A percentile compares a stretch with the other conserved stretches of the same genome.
These are phyloP conservation scores for Platynereis dumerilii DNA, from an alignment of 2,888 invertebrate species.

Conservation along the genomic window DNA sequence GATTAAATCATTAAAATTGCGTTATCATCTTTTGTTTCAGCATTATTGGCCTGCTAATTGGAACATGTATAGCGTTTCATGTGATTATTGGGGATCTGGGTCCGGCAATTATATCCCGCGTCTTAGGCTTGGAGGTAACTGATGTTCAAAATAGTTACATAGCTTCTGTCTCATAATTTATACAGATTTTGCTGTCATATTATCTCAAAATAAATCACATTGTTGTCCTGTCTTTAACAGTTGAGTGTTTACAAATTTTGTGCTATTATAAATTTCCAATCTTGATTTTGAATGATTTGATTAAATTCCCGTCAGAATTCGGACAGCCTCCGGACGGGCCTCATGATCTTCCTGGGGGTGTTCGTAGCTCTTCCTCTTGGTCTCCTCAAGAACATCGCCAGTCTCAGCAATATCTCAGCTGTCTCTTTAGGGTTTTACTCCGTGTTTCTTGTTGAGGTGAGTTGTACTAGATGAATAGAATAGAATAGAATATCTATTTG, in stretches of 20 bases:
- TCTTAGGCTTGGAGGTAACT: slow-evolving; percentile 68
- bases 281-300: not conserved
- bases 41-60: slow-evolving; percentile 91
- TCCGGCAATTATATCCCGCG: slow-evolving; percentile 85
- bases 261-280: slow-evolving; percentile 1
- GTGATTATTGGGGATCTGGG: slow-evolving; percentile 98
- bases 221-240: too few species aligned
- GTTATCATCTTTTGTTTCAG: slow-evolving; percentile 63
- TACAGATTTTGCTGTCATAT: too few species aligned
- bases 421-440: slow-evolving; percentile 91
- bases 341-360: slow-evolving; percentile 62
- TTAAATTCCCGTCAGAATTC: slow-evolving; percentile 57
- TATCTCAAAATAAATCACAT: too few species aligned
- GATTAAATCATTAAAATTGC: not conserved
- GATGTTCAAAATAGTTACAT: not conserved
- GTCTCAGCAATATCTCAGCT: slow-evolving; percentile 83
- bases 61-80: slow-evolving; percentile 94
- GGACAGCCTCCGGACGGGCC: slow-evolving; percentile 45
- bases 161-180: too few species aligned
- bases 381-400: slow-evolving; percentile 86
- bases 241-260: not conserved
- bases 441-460: slow-evolving; percentile 84
- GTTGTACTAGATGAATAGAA: slow-evolving; percentile 37
- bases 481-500: not conserved
- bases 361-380: slow-evolving; percentile 87